Evolutionary conservation across 1,140 invertebrate genomes (phyloP).

Genomic region (Bactericera cockerelli): DNA sequence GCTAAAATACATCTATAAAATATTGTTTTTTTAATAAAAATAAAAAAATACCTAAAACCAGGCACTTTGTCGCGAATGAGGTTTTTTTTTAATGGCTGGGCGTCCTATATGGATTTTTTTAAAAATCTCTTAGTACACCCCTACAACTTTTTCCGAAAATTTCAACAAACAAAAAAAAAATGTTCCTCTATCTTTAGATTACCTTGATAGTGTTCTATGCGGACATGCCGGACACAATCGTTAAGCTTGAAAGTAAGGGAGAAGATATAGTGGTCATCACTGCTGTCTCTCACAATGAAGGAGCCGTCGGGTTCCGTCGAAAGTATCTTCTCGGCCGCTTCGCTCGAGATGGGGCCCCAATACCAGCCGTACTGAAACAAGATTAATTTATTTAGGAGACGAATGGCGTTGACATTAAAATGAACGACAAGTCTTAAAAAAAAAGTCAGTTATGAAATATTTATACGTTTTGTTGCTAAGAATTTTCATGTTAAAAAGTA

Average conservation of each 20-base stretch:
- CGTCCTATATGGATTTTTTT: too few species aligned
- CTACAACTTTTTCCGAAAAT: too few species aligned
- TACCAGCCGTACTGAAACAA: slow-evolving; percentile 85
- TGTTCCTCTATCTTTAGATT: too few species aligned
- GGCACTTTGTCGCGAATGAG: too few species aligned
- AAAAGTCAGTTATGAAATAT: too few species aligned
- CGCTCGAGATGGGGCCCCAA: slow-evolving; percentile 90
- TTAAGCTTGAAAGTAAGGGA: slow-evolving; percentile 91
- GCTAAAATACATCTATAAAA: neutral
- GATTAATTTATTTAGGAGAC: too few species aligned
- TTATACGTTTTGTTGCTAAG: neutral
- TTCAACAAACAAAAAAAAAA: too few species aligned
- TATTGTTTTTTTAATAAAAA: neutral
- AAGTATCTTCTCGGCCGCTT: slow-evolving; percentile 83
- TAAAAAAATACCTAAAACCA: slow-evolving; percentile 9
- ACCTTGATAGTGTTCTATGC: slow-evolving; percentile 97
- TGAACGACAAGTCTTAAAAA: neutral
- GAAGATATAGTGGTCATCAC: slow-evolving; percentile 94
- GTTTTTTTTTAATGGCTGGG: too few species aligned
- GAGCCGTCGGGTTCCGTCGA: slow-evolving; percentile 87
- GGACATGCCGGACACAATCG: slow-evolving; percentile 79
- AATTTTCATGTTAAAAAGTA: too few species aligned
- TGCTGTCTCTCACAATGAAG: slow-evolving; percentile 93
- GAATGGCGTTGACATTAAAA: slow-evolving; percentile 6
- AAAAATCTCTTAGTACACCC: too few species aligned